Evolutionary conservation across 2,113 vertebrate species (phyloP), one percentile per base, ranked within the genome.

Genomic region (Myrmecobius fasciatus): DNA sequence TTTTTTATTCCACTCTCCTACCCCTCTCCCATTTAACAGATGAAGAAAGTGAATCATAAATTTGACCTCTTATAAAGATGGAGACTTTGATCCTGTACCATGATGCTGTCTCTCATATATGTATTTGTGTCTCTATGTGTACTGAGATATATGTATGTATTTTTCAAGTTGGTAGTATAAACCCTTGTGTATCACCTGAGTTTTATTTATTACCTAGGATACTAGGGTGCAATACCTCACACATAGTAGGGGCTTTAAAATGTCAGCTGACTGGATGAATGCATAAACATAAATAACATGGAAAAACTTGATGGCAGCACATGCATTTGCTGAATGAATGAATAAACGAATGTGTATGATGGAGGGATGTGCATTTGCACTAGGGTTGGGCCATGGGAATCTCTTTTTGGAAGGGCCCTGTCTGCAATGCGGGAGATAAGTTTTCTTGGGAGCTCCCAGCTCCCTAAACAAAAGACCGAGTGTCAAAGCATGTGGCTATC

Each of bases 391-490:
- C 47, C 36, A 75, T 17, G 24, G 52, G 94, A 91, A 95, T 92
- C 91, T 60, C 90, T 88, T 56, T 54, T 52, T 91, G 56, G 49
- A 93, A 91, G 53, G 60, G 92, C 90, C 93, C 4, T 28, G 3
- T 48, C 91, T 94, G 91, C 54, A 89, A 9, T 47, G 52, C 31
- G 28, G 89, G 93, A 49, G 0, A 48, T 52, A 53, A 12, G 5
- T 25, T 53, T 96, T 6, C 52, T 93, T 89, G 89, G n/a, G 14
- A 88, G 0, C 92, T 93, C 89, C 90, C 94, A 20, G 91, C 92
- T 51, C 28, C 22, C 31, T 0, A 0, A 96, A 98, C 98, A 98
- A 98, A 98, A 98, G 97, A 95, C 93, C 48, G 92, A 97, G 97
- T 90, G 95, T 95, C 93, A 8, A 93, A 49, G 0, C 49, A 12